Percentiles rank a stretch among this genome's conserved stretches.
phyloP scores from a whole-genome alignment of 2,797 vertebrate species.

The Chelonia mydas region DNA sequence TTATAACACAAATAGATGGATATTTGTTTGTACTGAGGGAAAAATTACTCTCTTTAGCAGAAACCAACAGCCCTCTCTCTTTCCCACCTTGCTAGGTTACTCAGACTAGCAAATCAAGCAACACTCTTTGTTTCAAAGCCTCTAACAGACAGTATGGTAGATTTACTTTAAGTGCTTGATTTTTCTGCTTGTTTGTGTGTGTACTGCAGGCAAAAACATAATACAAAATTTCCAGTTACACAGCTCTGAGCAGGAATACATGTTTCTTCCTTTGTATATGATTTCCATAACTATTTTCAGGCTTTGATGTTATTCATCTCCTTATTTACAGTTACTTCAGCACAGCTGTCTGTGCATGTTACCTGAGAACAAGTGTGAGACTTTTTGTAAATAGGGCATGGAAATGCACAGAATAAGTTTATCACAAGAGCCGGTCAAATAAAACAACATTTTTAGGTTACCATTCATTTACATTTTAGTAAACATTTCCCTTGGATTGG shows the following conservation, averaged over 20 bases:
- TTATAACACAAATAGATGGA: neutral
- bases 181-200: conserved; percentile 25
- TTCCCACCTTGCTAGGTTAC: conserved; percentile 59
- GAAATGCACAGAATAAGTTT: neutral
- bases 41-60: conserved; percentile 49
- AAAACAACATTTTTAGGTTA: neutral
- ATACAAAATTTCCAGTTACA: conserved; percentile 53
- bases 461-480: neutral
- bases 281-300: conserved; percentile 39
- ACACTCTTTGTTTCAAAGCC: neutral
- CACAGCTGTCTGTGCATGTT: conserved; percentile 53
- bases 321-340: conserved; percentile 48
- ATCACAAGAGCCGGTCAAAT: neutral
- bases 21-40: conserved; percentile 50
- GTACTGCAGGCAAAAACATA: conserved; percentile 59
- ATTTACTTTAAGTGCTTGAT: conserved; percentile 47
- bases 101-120: conserved; percentile 60
- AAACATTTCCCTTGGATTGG: neutral
- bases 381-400: neutral
- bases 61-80: conserved; percentile 39
- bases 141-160: conserved; percentile 35
- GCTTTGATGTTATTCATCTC: conserved; percentile 5
- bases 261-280: conserved; percentile 40
- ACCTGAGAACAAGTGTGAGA: neutral
- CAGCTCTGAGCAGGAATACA: conserved; percentile 26